Percentiles rank a stretch among this genome's conserved stretches.
These are phyloP conservation scores for Rynchops niger DNA, from an alignment of 2,113 vertebrate genomes.

Conservation along the genomic window DNA sequence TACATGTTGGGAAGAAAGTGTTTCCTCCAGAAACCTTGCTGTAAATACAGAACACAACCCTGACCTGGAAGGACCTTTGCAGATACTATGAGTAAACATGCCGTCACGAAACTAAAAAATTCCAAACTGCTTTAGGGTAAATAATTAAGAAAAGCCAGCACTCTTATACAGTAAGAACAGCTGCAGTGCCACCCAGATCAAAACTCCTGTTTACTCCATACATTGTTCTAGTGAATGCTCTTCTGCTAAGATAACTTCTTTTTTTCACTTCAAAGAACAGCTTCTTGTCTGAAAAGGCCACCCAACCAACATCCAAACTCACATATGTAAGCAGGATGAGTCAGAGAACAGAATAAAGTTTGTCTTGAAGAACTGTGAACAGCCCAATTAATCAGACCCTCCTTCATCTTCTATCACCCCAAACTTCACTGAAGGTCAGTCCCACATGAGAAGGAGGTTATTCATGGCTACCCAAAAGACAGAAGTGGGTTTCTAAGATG, in stretches of 20 bases:
- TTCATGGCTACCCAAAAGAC: background rate
- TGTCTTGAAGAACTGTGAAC: background rate
- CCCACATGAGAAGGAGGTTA: background rate
- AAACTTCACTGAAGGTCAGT: background rate
- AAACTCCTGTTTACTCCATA: background rate
- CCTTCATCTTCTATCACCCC: background rate
- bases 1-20: background rate
- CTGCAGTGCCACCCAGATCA: background rate
- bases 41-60: background rate
- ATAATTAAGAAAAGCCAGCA: background rate
- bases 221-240: background rate
- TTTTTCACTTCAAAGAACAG: slow-evolving; percentile 4
- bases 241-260: background rate
- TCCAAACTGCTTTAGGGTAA: background rate
- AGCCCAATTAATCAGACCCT: background rate
- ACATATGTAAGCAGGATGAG: background rate
- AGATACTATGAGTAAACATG: background rate
- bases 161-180: background rate
- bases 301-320: background rate
- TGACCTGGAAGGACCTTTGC: background rate
- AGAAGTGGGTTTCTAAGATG: background rate
- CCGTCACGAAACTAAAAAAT: background rate
- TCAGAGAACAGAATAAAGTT: background rate
- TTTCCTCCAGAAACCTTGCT: background rate
- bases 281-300: background rate